Evolutionary conservation across 2,797 vertebrate species (phyloP).

Genomic region (Ambastaia sidthimunki): DNA sequence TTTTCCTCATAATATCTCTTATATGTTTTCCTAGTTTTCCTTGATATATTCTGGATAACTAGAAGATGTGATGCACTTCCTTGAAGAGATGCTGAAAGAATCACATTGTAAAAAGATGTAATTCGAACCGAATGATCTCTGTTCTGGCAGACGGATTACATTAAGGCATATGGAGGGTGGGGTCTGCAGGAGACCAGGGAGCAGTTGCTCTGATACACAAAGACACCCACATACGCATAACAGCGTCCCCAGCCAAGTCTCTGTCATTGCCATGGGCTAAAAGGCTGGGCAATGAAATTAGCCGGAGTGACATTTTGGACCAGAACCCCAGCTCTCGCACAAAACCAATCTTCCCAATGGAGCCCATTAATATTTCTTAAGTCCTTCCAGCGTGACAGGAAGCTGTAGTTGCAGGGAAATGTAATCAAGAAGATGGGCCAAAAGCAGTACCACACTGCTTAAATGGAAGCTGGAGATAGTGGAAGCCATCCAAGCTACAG

Average conservation of each 20-base stretch:
- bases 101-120: constrained; percentile 21
- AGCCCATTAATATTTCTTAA: constrained; percentile 65
- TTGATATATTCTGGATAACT: background rate
- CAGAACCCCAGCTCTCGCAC: constrained; percentile 51
- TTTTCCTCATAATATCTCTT: too few relatives aligned
- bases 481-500: constrained; percentile 36
- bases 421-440: constrained; percentile 64
- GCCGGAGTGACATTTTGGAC: constrained; percentile 60
- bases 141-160: constrained; percentile 57
- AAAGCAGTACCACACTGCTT: constrained; percentile 16
- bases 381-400: constrained; percentile 61
- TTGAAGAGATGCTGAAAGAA: background rate
- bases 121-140: constrained; percentile 57
- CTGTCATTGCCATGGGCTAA: constrained; percentile 59
- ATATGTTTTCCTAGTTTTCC: background rate
- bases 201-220: constrained; percentile 34
- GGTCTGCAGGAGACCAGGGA: constrained; percentile 34
- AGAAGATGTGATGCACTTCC: background rate
- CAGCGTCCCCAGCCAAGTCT: constrained; percentile 22
- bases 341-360: constrained; percentile 67
- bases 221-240: constrained; percentile 32
- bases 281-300: constrained; percentile 69
- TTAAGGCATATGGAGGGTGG: constrained; percentile 55
- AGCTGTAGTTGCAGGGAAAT: constrained; percentile 62
- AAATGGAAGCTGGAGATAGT: constrained; percentile 38